Evolutionary conservation across 2,113 vertebrate species (phyloP), one percentile per base, ranked within the genome.

Genomic region (Pogonocichla stellata): DNA sequence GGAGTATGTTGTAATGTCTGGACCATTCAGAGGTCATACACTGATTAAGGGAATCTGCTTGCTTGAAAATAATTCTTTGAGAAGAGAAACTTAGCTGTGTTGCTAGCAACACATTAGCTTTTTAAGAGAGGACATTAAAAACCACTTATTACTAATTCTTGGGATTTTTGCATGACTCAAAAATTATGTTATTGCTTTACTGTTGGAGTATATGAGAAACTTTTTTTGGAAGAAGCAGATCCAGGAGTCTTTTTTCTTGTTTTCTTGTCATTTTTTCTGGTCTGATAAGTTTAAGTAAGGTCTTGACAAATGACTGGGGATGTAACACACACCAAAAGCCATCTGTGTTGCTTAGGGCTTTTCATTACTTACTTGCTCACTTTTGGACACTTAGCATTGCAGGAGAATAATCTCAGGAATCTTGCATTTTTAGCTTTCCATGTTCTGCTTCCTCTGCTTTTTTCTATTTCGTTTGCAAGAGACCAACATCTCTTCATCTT

Each of bases 1-100:
- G 5, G 69, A 81, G 43, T 92, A 81, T 95, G 78, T 75, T 89
- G 94, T 95, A 90, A 90, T 90, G 91, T 91, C 89, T 95, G 91
- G 89, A 65, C 53, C 22, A 54, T 87, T 91, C 36, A 75, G 86
- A 84, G 84, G 80, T 92, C 73, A 12, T 64, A 36, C 48, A 60
- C 51, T 79, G 67, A 71, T 91, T 60, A 85, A 88, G 36, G 78
- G 19, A 50, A 45, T 84, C 33, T 43, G 12, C 65, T 54, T 67
- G 31, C 64, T 84, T 86, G 58, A 84, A 88, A 87, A 34, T 36
- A 81, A 42, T 65, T 71, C 9, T 78, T 20, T 65, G 43, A 53
- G 74, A 75, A 80, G 26, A 77, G 34, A 70, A 88, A 33, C 28
- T 66, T 13, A 73, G 36, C 51, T 87, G 5, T n/a, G 38, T 74